These are phyloP conservation scores for Phycodurus eques DNA, from an alignment of 2,113 vertebrate species.

Conservation along the genomic window DNA sequence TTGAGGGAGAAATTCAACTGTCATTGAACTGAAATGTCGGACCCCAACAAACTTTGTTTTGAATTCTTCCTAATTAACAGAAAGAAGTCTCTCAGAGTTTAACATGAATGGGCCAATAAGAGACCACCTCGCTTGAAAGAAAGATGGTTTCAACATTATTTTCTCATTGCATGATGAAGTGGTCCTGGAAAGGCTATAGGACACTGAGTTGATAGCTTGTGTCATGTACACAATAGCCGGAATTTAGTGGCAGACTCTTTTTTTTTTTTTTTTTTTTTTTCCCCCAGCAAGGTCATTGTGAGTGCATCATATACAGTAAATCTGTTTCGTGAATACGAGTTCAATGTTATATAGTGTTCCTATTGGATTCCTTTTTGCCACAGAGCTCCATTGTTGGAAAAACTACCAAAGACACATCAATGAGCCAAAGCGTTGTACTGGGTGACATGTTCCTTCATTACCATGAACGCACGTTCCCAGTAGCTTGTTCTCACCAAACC, in stretches of 20 bases:
- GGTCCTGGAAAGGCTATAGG: neutral
- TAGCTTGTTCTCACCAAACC: neutral
- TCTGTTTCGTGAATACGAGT: neutral
- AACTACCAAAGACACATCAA: conserved; percentile 9
- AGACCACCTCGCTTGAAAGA: conserved; percentile 13
- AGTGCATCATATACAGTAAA: conserved; percentile 6
- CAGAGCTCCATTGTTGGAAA: conserved; percentile 3
- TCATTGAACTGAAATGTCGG: conserved; percentile 41
- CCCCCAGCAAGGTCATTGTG: conserved; percentile 1
- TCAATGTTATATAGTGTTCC: neutral
- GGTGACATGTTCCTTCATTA: conserved; percentile 1
- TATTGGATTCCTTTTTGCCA: neutral
- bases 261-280: neutral
- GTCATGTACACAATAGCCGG: conserved; percentile 11
- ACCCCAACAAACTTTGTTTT: conserved; percentile 37
- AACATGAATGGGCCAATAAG: neutral
- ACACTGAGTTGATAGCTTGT: conserved; percentile 4
- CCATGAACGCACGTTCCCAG: conserved; percentile 1
- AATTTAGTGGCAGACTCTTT: neutral
- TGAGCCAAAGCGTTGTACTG: conserved; percentile 4
- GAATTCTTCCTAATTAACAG: conserved; percentile 22
- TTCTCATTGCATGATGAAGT: neutral
- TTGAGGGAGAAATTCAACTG: conserved; percentile 27
- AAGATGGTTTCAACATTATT: neutral
- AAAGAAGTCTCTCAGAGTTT: conserved; percentile 20